A percentile compares a stretch with the other conserved stretches of the same genome.
Conservation (phyloP, 2,888 invertebrate species). For the Torymus tubicola region DNA sequence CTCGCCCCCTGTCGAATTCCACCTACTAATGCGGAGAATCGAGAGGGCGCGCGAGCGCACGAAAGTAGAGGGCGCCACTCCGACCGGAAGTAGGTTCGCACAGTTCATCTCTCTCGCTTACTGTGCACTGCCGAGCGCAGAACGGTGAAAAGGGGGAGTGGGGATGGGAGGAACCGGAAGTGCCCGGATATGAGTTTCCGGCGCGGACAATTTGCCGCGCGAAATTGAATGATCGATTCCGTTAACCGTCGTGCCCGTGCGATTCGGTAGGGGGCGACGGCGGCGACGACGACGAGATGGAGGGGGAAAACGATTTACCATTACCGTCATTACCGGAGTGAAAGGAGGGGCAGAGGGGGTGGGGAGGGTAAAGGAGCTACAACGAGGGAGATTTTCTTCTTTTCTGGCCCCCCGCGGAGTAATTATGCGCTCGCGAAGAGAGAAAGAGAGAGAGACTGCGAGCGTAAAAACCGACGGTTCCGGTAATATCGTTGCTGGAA, state of each 20-base stretch:
- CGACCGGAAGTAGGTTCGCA: constrained; percentile 47
- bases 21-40: not conserved
- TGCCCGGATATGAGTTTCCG: constrained; percentile 91
- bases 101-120: constrained; percentile 8
- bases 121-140: not conserved
- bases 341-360: not conserved
- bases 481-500: too few species aligned
- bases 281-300: constrained; percentile 25
- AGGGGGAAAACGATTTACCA: constrained; percentile 60
- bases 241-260: constrained; percentile 69
- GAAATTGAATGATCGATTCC: constrained; percentile 80
- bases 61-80: constrained; percentile 30
- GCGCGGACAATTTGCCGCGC: constrained; percentile 88
- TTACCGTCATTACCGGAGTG: constrained; percentile 67
- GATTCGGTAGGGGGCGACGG: constrained; percentile 4
- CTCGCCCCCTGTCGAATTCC: too few species aligned
- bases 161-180: constrained; percentile 68
- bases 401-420: constrained; percentile 5
- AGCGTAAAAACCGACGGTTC: too few species aligned
- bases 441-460: too few species aligned
- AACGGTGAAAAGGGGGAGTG: constrained; percentile 7
- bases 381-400: not conserved
- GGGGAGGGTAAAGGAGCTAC: constrained; percentile 25
- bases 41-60: not conserved
- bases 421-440: constrained; percentile 23